Percentiles rank a stretch among this genome's conserved stretches.
Conservation (phyloP, 2,888 invertebrate genomes). For the Cheilosia variabilis region DNA sequence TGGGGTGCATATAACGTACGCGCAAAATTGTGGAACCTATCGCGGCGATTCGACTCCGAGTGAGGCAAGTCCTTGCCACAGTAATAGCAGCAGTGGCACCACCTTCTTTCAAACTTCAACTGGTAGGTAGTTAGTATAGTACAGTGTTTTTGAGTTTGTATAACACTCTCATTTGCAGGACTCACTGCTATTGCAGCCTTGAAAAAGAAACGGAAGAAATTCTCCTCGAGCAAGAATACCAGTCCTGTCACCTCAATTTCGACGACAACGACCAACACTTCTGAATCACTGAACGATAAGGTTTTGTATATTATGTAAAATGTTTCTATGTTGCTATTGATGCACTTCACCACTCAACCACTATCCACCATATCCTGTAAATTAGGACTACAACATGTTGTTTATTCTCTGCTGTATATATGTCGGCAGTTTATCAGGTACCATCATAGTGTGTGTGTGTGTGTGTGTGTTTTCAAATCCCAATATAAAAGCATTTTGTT, state of each 20-base stretch:
- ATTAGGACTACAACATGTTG: slow-evolving; percentile 66
- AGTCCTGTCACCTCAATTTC: slow-evolving; percentile 85
- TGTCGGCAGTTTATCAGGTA: slow-evolving; percentile 62
- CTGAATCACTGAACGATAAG: slow-evolving; percentile 81
- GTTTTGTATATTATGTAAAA: slow-evolving; percentile 78
- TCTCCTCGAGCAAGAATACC: slow-evolving; percentile 90
- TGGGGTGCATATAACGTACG: slow-evolving; percentile 85
- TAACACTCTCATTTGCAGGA: slow-evolving; percentile 76
- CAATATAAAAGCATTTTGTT: slow-evolving; percentile 25
- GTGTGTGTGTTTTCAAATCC: slow-evolving; percentile 33
- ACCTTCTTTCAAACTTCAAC: slow-evolving; percentile 82
- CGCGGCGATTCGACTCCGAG: slow-evolving; percentile 67
- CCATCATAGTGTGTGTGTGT: slow-evolving; percentile 37
- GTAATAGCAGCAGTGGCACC: slow-evolving; percentile 66
- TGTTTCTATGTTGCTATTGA: slow-evolving; percentile 65
- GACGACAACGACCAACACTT: slow-evolving; percentile 76
- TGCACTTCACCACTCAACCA: slow-evolving; percentile 70
- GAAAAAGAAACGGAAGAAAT: slow-evolving; percentile 92
- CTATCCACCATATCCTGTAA: slow-evolving; percentile 63
- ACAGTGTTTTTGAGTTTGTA: not conserved
- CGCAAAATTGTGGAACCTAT: slow-evolving; percentile 79
- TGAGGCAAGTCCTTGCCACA: slow-evolving; percentile 64
- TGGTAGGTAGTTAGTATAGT: slow-evolving; percentile 76
- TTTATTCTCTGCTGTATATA: slow-evolving; percentile 46
- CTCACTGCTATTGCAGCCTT: slow-evolving; percentile 88